phyloP scores from a whole-genome alignment of 2,888 invertebrate species.

The Drosophila seclusa region DNA sequence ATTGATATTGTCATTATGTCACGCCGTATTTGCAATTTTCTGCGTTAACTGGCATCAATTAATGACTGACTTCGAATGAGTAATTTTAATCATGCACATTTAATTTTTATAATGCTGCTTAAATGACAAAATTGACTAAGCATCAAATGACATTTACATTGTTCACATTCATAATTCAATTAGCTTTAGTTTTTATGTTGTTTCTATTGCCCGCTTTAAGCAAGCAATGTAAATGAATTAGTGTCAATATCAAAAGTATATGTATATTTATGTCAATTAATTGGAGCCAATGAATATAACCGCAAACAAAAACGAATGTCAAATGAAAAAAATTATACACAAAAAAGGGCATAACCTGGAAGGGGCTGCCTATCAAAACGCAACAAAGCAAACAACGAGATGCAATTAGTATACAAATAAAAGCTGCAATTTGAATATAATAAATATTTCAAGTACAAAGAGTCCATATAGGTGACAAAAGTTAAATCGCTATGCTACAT shows the following conservation, averaged over 20 bases:
- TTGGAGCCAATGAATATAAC: constrained; percentile 49
- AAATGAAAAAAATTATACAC: neutral
- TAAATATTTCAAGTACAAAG: constrained; percentile 25
- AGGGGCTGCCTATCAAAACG: neutral
- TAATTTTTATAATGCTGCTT: constrained; percentile 31
- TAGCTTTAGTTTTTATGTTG: constrained; percentile 5
- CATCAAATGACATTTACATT: constrained; percentile 21
- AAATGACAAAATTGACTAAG: constrained; percentile 21
- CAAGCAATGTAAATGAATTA: constrained; percentile 37
- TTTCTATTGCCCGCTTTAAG: constrained; percentile 9
- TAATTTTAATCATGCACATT: constrained; percentile 45
- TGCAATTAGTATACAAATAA: constrained; percentile 15
- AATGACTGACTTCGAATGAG: constrained; percentile 19
- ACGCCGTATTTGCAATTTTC: constrained; percentile 16
- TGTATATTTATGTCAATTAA: constrained; percentile 20
- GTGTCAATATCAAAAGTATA: constrained; percentile 20
- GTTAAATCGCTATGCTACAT: neutral
- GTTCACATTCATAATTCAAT: constrained; percentile 30
- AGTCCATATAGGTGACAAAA: constrained; percentile 16
- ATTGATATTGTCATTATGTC: constrained; percentile 54
- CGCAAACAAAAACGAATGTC: constrained; percentile 38
- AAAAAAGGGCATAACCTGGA: neutral
- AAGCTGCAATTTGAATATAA: constrained; percentile 21
- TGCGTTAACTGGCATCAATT: constrained; percentile 26
- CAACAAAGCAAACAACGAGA: constrained; percentile 4